Evolutionary conservation across 2,113 vertebrate genomes (phyloP).

Genomic region (Edolisoma coerulescens): DNA sequence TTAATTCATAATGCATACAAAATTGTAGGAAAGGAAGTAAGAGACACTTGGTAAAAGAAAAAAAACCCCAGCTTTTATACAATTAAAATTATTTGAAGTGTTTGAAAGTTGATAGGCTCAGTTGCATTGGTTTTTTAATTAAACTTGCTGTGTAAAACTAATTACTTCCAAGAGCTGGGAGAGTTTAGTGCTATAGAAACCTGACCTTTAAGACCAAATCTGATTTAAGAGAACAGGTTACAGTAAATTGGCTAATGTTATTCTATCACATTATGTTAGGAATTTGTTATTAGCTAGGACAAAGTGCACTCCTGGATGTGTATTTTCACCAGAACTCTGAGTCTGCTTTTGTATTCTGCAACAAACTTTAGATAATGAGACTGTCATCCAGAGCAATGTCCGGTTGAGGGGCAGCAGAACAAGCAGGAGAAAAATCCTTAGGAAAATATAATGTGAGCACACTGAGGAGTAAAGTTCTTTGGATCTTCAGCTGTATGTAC

Average conservation of each 20-base stretch:
- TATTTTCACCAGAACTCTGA: not conserved
- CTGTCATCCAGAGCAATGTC: not conserved
- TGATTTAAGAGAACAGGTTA: not conserved
- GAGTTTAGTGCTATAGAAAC: not conserved
- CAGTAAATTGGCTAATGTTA: not conserved
- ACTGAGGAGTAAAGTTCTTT: not conserved
- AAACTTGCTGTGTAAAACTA: not conserved
- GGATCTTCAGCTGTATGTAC: not conserved
- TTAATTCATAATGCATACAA: not conserved
- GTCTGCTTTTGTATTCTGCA: not conserved
- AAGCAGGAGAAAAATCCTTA: not conserved
- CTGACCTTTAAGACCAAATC: not conserved
- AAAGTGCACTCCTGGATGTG: not conserved
- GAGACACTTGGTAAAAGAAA: not conserved
- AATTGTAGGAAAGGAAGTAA: not conserved
- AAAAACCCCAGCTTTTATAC: rapidly evolving
- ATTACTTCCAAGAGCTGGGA: not conserved
- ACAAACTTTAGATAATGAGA: not conserved
- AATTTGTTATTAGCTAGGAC: not conserved
- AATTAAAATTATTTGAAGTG: not conserved
- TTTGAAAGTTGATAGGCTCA: not conserved
- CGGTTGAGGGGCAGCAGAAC: not conserved
- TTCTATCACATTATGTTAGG: not conserved
- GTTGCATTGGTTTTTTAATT: not conserved
- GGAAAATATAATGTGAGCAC: not conserved